A percentile compares a stretch with the other conserved stretches of the same genome.
These are phyloP conservation scores for Magallana gigas DNA, from an alignment of 1,140 invertebrate genomes.

Conservation along the genomic window DNA sequence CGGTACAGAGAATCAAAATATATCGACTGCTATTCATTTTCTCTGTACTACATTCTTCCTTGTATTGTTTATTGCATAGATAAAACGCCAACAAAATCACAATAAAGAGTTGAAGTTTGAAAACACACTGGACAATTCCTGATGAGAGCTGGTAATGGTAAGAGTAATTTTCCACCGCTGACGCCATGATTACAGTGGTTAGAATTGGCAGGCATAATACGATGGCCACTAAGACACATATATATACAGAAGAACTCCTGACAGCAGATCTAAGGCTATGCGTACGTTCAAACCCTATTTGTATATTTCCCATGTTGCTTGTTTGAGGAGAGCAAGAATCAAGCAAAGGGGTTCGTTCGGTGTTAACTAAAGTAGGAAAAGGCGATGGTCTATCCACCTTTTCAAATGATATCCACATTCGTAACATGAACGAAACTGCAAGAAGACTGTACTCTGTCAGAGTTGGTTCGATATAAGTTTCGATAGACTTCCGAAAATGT, in stretches of 20 bases:
- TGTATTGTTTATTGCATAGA: slow-evolving; percentile 12
- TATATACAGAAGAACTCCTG: neutral
- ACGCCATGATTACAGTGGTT: neutral
- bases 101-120: neutral
- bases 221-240: neutral
- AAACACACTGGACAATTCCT: neutral
- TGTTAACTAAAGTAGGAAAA: neutral
- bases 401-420: slow-evolving; percentile 19
- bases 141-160: slow-evolving; percentile 2
- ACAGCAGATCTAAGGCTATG: neutral
- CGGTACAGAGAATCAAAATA: slow-evolving; percentile 17
- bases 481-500: neutral
- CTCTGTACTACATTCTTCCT: neutral
- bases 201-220: neutral
- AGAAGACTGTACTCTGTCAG: slow-evolving; percentile 4
- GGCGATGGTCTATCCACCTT: neutral
- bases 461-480: neutral
- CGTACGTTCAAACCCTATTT: neutral
- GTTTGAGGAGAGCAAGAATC: neutral
- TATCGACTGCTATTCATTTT: neutral
- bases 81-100: neutral
- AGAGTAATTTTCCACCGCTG: neutral
- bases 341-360: neutral
- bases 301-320: neutral
- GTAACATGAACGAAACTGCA: slow-evolving; percentile 7